Base-by-base conservation (phyloP, 2,797 vertebrate species). In the Alosa sapidissima region DNA sequence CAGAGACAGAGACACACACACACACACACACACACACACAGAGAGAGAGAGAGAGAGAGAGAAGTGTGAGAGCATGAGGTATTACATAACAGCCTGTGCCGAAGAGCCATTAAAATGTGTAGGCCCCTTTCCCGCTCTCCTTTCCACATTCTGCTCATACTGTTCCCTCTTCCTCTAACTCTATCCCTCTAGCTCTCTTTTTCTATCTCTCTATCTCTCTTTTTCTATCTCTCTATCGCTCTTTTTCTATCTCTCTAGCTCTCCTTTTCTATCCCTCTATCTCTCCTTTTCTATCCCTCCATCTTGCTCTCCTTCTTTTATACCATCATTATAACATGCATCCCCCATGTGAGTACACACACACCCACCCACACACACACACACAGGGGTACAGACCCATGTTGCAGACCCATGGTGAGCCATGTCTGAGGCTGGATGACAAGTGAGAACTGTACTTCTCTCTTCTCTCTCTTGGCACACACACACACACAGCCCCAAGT, bases 81-180 rank as follows among this genome's bases (percentile, higher is more conserved):
- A 13, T 85, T 83, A 52, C 60, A 78, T 60, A 87, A 84, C 62
- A 8, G 28, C 28, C 81, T 84, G 82, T 54, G 21, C 19, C 19
- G 21, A 49, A n/a, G 21, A 49, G 81, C 19, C 4, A 19, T 51
- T 2, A 62, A 41, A 19, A 5, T 54, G 9, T 10, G 55, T 60
- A 21, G 52, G 52, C 52, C 52, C 52, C 52, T 16, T 54, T 54
- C 52, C 41, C 41, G 4, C 16, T 58, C 55, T 58, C 55, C 55
- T 58, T 58, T n/a, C 55, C 16, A 58, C 55, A 58, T 58, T 58
- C 55, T 14, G 16, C 21, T 58, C 55, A 58, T 58, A 16, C 16
- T 58, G 16, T 58, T 58, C 55, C 14, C 21, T 58, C 55, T 13
- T 1, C 55, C 19, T 58, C 19, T 21, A 14, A 55, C 19, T 58